phyloP scores from a whole-genome alignment of 92 coral and sea anemone species.

The Virgularia gustaviana region DNA sequence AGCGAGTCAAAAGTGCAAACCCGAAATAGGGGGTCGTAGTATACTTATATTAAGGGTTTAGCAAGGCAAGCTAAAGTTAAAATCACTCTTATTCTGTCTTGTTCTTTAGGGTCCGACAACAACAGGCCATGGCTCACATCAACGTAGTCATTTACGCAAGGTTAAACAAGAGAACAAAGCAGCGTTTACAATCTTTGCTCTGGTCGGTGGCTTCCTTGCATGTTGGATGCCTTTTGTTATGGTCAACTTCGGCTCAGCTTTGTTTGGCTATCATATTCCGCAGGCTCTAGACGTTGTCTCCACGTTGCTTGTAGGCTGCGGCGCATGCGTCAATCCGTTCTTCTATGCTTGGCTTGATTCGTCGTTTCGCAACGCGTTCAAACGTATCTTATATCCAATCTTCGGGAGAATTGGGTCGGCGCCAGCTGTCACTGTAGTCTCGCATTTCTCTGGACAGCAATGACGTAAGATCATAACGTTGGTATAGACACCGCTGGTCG shows the following conservation, averaged over 20 bases:
- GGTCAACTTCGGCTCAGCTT: conserved; percentile 8
- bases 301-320: conserved; percentile 7
- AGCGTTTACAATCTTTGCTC: conserved; percentile 25
- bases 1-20: too few species aligned
- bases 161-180: conserved; percentile 35
- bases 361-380: conserved; percentile 18
- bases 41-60: too few species aligned
- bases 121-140: background rate
- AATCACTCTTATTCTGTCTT: background rate
- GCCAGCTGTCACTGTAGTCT: background rate
- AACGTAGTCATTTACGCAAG: conserved; percentile 3
- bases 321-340: conserved; percentile 17
- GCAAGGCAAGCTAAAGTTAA: too few species aligned
- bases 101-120: background rate
- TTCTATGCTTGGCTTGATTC: conserved; percentile 34
- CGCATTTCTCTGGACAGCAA: background rate
- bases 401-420: conserved; percentile 4
- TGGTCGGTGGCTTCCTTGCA: conserved; percentile 1
- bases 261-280: background rate
- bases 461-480: background rate
- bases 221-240: conserved; percentile 35
- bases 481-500: background rate
- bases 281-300: conserved; percentile 2
- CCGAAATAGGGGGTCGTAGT: too few species aligned
- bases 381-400: conserved; percentile 8